phyloP scores from a whole-genome alignment of 2,888 invertebrate genomes.

The Eupithecia tripunctaria region DNA sequence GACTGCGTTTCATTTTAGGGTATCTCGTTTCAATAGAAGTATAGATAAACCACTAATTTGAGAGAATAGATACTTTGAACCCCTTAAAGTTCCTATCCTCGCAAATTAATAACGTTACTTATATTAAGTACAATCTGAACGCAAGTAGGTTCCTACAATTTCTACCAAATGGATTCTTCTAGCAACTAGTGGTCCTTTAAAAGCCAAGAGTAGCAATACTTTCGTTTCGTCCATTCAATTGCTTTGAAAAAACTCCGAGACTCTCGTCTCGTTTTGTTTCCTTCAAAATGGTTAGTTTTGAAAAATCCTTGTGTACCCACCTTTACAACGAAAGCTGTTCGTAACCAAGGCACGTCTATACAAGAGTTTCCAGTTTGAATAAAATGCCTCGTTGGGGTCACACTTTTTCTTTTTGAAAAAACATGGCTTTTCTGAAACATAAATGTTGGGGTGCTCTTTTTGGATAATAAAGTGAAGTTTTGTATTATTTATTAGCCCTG shows the following conservation, averaged over 20 bases:
- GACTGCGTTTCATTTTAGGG: no score
- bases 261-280: not conserved
- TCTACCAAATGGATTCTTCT: not conserved
- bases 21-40: no score
- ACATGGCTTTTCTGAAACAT: slow-evolving; percentile 46
- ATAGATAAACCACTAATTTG: no score
- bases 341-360: slow-evolving; percentile 59
- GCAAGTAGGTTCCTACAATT: not conserved
- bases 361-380: slow-evolving; percentile 64
- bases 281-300: not conserved
- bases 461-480: slow-evolving; percentile 51
- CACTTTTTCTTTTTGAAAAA: slow-evolving; percentile 59
- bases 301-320: slow-evolving; percentile 15
- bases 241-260: not conserved
- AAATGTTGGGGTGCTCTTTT: slow-evolving; percentile 51
- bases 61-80: no score
- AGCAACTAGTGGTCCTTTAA: not conserved
- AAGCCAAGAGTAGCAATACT: not conserved
- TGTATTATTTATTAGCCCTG: not conserved
- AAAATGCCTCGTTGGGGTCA: slow-evolving; percentile 60
- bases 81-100: not conserved
- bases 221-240: not conserved
- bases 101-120: not conserved
- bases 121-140: not conserved
- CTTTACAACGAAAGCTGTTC: slow-evolving; percentile 46